These are phyloP conservation scores for Rhagium mordax DNA, from an alignment of 2,888 invertebrate genomes.

Conservation along the genomic window DNA sequence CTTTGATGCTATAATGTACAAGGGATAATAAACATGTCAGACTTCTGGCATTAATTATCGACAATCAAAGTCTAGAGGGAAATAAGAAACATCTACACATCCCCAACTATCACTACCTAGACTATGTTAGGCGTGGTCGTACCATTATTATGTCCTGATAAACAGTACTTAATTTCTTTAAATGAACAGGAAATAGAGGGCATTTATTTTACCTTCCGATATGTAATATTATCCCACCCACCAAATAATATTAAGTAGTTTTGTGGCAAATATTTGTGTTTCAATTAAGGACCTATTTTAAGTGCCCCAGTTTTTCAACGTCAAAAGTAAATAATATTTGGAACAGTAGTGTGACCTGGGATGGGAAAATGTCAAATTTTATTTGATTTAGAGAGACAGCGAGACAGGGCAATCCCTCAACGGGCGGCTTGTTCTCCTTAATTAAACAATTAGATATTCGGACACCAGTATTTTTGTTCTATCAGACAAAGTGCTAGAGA, in stretches of 20 bases:
- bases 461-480: no score
- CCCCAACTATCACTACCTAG: no score
- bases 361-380: constrained; percentile 35
- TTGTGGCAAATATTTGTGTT: constrained; percentile 44
- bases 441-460: neutral
- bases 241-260: constrained; percentile 40
- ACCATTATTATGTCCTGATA: neutral
- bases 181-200: constrained; percentile 37
- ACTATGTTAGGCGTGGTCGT: neutral
- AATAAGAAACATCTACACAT: no score
- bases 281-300: constrained; percentile 46
- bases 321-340: constrained; percentile 36
- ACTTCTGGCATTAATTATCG: no score
- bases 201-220: constrained; percentile 32
- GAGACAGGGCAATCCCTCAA: neutral
- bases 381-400: constrained; percentile 36
- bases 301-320: constrained; percentile 47
- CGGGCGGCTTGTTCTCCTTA: neutral
- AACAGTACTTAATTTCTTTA: neutral
- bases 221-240: constrained; percentile 39
- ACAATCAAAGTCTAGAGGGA: no score
- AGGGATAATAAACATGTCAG: no score
- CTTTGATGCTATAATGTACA: no score
- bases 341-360: constrained; percentile 28
- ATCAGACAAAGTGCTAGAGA: no score